These are phyloP conservation scores for Diplosoma virens DNA, from an alignment of 23 tunicate genomes.

Conservation along the genomic window DNA sequence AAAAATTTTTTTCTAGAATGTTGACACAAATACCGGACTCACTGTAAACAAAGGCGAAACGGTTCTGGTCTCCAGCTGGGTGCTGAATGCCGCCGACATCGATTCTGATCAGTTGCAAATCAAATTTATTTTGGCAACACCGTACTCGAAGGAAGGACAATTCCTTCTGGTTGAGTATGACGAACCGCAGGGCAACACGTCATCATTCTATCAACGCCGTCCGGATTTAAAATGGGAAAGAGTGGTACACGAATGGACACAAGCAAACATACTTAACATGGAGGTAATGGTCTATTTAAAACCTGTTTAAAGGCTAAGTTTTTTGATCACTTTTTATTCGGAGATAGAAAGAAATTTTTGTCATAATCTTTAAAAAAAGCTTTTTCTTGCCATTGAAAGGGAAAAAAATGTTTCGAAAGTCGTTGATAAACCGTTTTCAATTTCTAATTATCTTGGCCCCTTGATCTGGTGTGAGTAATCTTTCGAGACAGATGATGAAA, in stretches of 20 bases:
- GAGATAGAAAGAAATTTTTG: too few species aligned
- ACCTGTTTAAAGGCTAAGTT: too few species aligned
- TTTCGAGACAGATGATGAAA: too few species aligned
- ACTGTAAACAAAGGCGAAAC: slow-evolving; percentile 65
- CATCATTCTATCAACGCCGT: slow-evolving; percentile 35
- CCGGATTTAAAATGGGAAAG: slow-evolving; percentile 53
- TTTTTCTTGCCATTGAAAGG: too few species aligned
- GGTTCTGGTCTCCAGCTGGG: slow-evolving; percentile 47
- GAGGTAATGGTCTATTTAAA: slow-evolving; percentile 27
- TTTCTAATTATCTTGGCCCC: too few species aligned
- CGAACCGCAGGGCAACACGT: slow-evolving; percentile 24
- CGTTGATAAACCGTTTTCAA: too few species aligned
- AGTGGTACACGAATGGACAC: slow-evolving; percentile 47
- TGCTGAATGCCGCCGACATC: slow-evolving; percentile 69
- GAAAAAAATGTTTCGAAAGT: too few species aligned
- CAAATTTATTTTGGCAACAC: slow-evolving; percentile 47
- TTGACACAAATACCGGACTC: slow-evolving; percentile 78
- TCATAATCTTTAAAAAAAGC: too few species aligned
- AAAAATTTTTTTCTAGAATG: slow-evolving; percentile 21
- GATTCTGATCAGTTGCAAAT: slow-evolving; percentile 49
- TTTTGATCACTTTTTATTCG: too few species aligned
- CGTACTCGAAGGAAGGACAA: slow-evolving; percentile 55
- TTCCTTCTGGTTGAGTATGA: slow-evolving; percentile 47
- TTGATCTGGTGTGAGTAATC: too few species aligned
- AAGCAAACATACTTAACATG: slow-evolving; percentile 40